phyloP scores from a whole-genome alignment of 2,113 vertebrate species.

The Athene cunicularia region DNA sequence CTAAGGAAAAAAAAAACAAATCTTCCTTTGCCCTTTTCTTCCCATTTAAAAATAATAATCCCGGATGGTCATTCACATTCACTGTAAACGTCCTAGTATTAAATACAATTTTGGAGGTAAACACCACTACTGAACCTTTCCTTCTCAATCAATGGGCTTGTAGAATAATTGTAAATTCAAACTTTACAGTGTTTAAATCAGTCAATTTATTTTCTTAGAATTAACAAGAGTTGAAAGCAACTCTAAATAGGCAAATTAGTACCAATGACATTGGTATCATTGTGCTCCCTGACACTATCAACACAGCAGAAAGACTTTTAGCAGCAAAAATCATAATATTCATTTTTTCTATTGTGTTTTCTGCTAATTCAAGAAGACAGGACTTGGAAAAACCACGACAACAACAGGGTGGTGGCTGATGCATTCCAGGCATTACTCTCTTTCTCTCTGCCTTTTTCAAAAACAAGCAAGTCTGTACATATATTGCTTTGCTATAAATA shows the following conservation, averaged over 20 bases:
- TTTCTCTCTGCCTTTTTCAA: conserved; percentile 13
- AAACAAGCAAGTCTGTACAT: conserved; percentile 48
- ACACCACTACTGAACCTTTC: neutral
- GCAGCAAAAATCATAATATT: neutral
- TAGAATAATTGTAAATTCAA: neutral
- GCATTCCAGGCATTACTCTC: conserved; percentile 54
- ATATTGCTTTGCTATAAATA: conserved; percentile 46
- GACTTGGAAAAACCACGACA: neutral
- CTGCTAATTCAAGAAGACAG: conserved; percentile 44
- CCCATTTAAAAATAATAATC: neutral
- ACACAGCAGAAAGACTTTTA: neutral
- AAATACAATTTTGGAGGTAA: neutral
- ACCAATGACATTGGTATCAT: neutral
- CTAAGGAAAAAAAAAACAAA: neutral
- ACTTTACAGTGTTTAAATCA: neutral
- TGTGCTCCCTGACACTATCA: neutral
- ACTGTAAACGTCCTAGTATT: neutral
- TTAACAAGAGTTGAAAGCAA: neutral
- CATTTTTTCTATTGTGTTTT: conserved; percentile 22
- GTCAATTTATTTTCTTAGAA: neutral
- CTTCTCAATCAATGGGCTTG: neutral
- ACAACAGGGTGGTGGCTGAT: conserved; percentile 53
- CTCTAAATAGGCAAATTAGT: neutral
- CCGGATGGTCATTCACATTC: neutral
- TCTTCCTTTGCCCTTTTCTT: neutral